phyloP scores from a whole-genome alignment of 1,140 invertebrate species.

The Lordiphosa mommai region DNA sequence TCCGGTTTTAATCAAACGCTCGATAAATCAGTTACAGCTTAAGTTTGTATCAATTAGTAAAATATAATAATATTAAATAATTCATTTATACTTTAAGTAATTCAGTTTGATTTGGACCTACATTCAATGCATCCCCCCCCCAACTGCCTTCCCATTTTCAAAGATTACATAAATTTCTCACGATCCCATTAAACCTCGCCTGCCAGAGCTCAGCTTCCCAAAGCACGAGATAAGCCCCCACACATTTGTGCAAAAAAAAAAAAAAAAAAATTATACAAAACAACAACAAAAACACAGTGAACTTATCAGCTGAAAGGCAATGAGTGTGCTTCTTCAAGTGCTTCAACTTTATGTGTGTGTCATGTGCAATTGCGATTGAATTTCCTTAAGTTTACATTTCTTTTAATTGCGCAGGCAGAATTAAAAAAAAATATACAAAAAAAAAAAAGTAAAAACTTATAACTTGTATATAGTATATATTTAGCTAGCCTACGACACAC shows the following conservation, averaged over 20 bases:
- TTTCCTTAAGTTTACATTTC: conserved; percentile 62
- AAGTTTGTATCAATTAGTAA: neutral
- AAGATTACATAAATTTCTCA: conserved; percentile 49
- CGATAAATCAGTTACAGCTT: too few relatives aligned
- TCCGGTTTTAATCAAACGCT: too few relatives aligned
- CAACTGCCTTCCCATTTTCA: too few relatives aligned
- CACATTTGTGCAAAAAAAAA: neutral
- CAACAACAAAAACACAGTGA: neutral
- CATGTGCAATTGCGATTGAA: conserved; percentile 55
- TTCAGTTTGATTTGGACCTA: too few relatives aligned
- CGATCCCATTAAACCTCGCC: conserved; percentile 44
- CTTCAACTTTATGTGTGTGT: conserved; percentile 27
- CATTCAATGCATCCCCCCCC: too few relatives aligned
- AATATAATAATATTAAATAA: too few relatives aligned
- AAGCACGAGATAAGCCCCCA: conserved; percentile 1
- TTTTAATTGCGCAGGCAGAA: conserved; percentile 67
- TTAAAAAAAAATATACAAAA: conserved; percentile 6
- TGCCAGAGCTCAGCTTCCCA: conserved; percentile 14
- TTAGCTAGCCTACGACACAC: conserved; percentile 10
- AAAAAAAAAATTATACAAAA: neutral
- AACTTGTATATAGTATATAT: conserved; percentile 11
- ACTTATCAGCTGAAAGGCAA: conserved; percentile 7
- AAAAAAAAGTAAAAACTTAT: conserved; percentile 22
- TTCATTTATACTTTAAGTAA: too few relatives aligned
- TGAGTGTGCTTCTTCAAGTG: conserved; percentile 13